These are phyloP conservation scores for Penaeus indicus DNA, from an alignment of 1,140 invertebrate species.

Conservation along the genomic window DNA sequence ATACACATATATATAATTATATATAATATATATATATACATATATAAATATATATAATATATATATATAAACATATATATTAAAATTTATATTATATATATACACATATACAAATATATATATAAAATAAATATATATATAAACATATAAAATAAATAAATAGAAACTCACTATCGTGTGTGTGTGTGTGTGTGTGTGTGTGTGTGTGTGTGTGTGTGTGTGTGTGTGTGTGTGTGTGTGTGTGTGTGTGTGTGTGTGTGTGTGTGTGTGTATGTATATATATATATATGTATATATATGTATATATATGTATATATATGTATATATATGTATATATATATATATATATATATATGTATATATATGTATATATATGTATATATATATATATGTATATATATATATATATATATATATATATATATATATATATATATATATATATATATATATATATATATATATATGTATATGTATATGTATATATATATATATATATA, in stretches of 20 bases:
- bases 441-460: neutral
- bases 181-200: neutral
- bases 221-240: neutral
- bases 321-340: neutral
- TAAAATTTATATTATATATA: no score
- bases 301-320: conserved; percentile 9
- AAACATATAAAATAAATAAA: neutral
- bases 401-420: no score
- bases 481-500: conserved; percentile 5
- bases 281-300: conserved; percentile 24
- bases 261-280: neutral
- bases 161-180: no score
- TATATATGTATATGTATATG: conserved; percentile 1
- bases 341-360: neutral
- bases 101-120: no score
- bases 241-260: neutral
- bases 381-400: no score
- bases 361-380: no score
- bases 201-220: neutral
- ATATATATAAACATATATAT: no score
- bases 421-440: no score
- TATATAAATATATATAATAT: no score
- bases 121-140: neutral
- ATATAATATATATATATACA: no score
- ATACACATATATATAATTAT: no score